These are phyloP conservation scores for Cinclus cinclus DNA, from an alignment of 2,113 vertebrate genomes.

Conservation along the genomic window DNA sequence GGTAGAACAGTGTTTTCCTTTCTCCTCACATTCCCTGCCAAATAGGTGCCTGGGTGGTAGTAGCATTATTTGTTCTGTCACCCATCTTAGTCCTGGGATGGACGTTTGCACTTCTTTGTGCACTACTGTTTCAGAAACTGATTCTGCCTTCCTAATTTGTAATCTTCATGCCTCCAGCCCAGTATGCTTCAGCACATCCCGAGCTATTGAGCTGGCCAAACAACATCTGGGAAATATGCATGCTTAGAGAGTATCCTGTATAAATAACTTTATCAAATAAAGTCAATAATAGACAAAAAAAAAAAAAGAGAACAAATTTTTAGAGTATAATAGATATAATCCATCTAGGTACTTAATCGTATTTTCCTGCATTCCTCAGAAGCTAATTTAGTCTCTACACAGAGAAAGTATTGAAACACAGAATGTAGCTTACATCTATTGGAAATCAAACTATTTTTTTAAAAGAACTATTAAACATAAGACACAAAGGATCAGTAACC, in stretches of 20 bases:
- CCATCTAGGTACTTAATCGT: constrained; percentile 43
- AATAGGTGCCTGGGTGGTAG: not conserved
- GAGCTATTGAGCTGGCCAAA: constrained; percentile 20
- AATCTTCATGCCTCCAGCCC: constrained; percentile 33
- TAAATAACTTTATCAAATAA: constrained; percentile 44
- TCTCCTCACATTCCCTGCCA: not conserved
- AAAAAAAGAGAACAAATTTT: constrained; percentile 23
- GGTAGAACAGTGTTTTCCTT: not conserved
- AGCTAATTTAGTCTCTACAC: constrained; percentile 50
- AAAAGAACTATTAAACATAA: constrained; percentile 66
- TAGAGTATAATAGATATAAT: constrained; percentile 38
- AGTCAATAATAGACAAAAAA: constrained; percentile 42
- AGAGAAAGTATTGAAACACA: constrained; percentile 52
- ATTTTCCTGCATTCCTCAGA: constrained; percentile 15
- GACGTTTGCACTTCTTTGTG: not conserved
- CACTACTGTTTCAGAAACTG: not conserved
- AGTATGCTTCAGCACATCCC: not conserved
- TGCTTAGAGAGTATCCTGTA: constrained; percentile 17
- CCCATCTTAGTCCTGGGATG: not conserved
- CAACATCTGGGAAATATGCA: constrained; percentile 26
- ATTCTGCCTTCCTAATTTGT: constrained; percentile 16
- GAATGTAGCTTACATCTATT: constrained; percentile 52
- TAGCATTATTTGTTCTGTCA: constrained; percentile 6
- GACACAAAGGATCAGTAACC: constrained; percentile 76
- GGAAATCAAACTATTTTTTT: constrained; percentile 60